Conservation (phyloP, 2,797 vertebrate species). For the Thunnus albacares region DNA sequence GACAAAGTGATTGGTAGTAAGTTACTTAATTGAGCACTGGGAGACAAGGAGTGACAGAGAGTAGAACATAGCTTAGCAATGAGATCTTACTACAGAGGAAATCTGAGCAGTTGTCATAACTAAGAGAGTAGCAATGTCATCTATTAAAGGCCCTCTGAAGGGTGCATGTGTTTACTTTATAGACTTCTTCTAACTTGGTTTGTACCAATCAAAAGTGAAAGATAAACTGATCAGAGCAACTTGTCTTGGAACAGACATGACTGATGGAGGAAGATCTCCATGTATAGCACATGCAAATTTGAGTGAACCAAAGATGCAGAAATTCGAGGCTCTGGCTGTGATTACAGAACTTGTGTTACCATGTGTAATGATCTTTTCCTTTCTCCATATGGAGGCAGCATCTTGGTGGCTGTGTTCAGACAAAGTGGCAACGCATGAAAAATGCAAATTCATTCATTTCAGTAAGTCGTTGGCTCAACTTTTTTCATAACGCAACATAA, state of each 20-base stretch:
- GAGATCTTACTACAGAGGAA: not conserved
- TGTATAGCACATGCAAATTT: not conserved
- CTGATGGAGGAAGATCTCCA: not conserved
- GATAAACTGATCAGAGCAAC: not conserved
- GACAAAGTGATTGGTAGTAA: conserved; percentile 12
- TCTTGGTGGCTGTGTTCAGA: not conserved
- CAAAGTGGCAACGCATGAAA: not conserved
- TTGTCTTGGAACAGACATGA: no score
- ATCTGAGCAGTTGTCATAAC: not conserved
- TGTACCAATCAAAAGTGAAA: not conserved
- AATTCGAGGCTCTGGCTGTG: not conserved
- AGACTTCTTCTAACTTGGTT: not conserved
- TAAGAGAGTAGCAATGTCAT: not conserved
- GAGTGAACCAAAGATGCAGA: not conserved
- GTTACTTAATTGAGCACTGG: conserved; percentile 17
- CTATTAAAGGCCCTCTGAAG: not conserved
- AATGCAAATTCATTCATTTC: not conserved
- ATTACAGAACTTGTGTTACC: not conserved
- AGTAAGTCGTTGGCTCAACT: not conserved
- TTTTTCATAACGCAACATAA: not conserved
- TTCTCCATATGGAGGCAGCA: not conserved
- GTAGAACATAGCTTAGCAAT: not conserved
- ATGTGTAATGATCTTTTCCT: conserved; percentile 1
- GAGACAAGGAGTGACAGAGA: not conserved
- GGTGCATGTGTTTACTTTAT: not conserved